phyloP scores from a whole-genome alignment of 2,797 vertebrate genomes.

The Sebastes oblongus region DNA sequence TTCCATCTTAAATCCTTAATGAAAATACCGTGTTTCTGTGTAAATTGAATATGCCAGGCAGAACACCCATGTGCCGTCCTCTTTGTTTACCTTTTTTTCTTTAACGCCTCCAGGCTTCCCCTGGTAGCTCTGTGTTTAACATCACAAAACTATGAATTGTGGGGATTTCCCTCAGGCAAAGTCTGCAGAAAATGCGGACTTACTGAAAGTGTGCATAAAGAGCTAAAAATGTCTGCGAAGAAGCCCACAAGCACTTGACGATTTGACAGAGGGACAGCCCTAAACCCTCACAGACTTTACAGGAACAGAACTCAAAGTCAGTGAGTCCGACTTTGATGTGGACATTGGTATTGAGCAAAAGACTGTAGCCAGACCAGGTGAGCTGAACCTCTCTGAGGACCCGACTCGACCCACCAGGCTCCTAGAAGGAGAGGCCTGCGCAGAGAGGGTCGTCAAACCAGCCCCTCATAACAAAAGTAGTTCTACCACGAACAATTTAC shows the following conservation, averaged over 20 bases:
- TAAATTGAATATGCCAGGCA: neutral
- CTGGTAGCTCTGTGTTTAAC: neutral
- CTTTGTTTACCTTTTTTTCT: neutral
- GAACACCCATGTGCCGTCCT: neutral
- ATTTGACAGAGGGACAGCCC: neutral
- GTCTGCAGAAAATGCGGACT: neutral
- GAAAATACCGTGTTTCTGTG: neutral
- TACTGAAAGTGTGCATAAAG: neutral
- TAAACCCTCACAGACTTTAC: neutral
- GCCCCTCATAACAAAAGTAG: neutral
- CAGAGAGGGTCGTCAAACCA: neutral
- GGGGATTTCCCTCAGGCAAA: neutral
- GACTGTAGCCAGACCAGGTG: neutral
- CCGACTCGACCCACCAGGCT: neutral
- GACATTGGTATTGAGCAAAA: too few species aligned
- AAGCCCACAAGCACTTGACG: neutral
- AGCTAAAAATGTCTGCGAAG: neutral
- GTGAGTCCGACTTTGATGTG: neutral
- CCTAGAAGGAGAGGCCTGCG: neutral
- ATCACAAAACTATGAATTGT: neutral
- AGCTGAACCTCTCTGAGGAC: neutral
- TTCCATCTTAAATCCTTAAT: neutral
- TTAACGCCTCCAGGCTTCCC: neutral
- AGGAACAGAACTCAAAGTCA: neutral
- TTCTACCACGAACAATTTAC: neutral